Percentiles rank a stretch among this genome's conserved stretches.
These are phyloP conservation scores for Rhincodon typus DNA, from an alignment of 2,797 vertebrate genomes.

Conservation along the genomic window DNA sequence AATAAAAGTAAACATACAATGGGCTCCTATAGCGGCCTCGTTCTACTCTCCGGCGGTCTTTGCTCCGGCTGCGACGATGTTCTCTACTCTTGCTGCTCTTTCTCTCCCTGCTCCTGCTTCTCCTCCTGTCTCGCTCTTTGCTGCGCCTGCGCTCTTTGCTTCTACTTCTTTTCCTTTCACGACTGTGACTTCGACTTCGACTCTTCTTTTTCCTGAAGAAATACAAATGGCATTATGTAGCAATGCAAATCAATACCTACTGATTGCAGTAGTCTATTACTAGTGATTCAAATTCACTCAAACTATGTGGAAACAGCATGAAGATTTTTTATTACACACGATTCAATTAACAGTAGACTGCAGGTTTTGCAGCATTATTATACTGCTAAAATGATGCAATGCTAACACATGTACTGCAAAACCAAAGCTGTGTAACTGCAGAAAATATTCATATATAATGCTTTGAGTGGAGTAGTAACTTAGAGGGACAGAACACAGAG, in stretches of 20 bases:
- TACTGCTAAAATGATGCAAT: not conserved
- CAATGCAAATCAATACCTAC: not conserved
- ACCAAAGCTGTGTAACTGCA: not conserved
- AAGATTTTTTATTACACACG: not conserved
- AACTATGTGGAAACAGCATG: not conserved
- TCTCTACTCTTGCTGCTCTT: slow-evolving; percentile 85
- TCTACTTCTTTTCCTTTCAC: slow-evolving; percentile 75
- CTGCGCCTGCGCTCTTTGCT: slow-evolving; percentile 81
- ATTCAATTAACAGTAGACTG: not conserved
- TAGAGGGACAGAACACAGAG: too few relatives aligned
- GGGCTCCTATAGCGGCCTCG: slow-evolving; percentile 83
- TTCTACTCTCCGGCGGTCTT: slow-evolving; percentile 66
- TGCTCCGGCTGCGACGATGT: slow-evolving; percentile 76
- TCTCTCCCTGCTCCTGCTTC: slow-evolving; percentile 78
- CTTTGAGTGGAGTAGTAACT: not conserved
- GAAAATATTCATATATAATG: not conserved
- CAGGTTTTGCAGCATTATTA: not conserved
- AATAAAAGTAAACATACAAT: slow-evolving; percentile 67
- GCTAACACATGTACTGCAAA: not conserved
- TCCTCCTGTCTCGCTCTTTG: slow-evolving; percentile 76
- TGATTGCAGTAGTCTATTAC: not conserved
- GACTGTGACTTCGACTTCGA: slow-evolving; percentile 84
- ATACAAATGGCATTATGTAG: not conserved
- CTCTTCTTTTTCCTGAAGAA: slow-evolving; percentile 74
- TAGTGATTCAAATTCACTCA: not conserved